Conservation (phyloP, 2,113 vertebrate species). For the Thryonomys swinderianus region DNA sequence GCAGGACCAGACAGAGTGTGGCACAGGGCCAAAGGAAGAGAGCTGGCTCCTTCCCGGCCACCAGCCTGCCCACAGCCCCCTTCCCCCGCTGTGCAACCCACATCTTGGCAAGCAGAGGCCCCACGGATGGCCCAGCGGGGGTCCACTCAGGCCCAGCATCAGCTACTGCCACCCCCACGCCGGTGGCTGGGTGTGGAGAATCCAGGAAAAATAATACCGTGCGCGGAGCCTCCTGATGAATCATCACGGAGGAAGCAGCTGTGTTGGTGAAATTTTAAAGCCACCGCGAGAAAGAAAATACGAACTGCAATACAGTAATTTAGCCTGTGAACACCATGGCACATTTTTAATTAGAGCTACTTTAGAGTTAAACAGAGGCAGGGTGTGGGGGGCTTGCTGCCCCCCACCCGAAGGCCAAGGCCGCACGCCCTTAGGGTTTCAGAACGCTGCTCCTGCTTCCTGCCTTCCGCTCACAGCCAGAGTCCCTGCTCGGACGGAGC, state of each 20-base stretch:
- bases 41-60: neutral
- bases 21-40: neutral
- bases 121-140: constrained; percentile 1
- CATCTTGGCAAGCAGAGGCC: neutral
- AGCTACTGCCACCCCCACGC: neutral
- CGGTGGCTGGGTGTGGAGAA: neutral
- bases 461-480: neutral
- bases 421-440: neutral
- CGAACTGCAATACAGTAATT: constrained; percentile 50
- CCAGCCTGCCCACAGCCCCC: neutral
- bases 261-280: constrained; percentile 70
- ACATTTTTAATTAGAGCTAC: constrained; percentile 72
- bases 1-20: fast-evolving
- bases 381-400: neutral
- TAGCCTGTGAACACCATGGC: constrained; percentile 32
- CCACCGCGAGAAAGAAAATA: constrained; percentile 61
- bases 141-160: neutral
- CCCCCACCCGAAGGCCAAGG: neutral
- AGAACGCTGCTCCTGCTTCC: neutral
- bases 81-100: neutral
- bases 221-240: neutral
- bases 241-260: constrained; percentile 60
- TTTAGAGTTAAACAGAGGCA: constrained; percentile 68
- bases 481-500: neutral
- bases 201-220: neutral